A percentile compares a stretch with the other conserved stretches of the same genome.
Evolutionary conservation across 23 tunicate species (phyloP).

Genomic region (Trididemnum clinides): DNA sequence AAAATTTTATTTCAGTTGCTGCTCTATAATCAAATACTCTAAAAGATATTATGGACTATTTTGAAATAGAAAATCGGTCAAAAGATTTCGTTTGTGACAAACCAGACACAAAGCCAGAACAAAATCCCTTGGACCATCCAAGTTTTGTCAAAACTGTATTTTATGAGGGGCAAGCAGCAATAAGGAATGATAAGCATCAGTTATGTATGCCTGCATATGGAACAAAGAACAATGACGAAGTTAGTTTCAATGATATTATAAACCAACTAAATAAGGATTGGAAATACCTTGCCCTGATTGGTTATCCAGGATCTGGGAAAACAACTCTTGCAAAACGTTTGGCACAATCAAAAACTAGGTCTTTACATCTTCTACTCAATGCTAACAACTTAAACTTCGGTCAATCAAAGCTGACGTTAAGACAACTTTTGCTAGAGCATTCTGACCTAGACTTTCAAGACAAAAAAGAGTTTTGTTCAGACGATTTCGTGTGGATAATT

Average conservation of each 20-base stretch:
- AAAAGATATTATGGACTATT: too few relatives aligned
- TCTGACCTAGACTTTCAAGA: not conserved
- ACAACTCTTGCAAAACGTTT: slow-evolving; percentile 23
- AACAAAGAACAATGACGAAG: not conserved
- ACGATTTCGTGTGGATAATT: slow-evolving; percentile 20
- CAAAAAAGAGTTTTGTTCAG: not conserved
- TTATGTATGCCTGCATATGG: not conserved
- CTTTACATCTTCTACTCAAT: not conserved
- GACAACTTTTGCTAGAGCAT: not conserved
- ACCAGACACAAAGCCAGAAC: too few relatives aligned
- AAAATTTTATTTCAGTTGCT: too few relatives aligned
- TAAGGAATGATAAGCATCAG: not conserved
- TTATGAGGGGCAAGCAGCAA: slow-evolving; percentile 1
- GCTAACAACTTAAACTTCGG: slow-evolving; percentile 19
- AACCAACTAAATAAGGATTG: not conserved
- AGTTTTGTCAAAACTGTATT: not conserved
- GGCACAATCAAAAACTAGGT: not conserved
- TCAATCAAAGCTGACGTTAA: not conserved
- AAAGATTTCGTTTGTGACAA: too few relatives aligned
- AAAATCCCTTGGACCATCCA: slow-evolving; percentile 30
- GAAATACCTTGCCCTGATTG: slow-evolving; percentile 10
- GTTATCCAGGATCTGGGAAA: slow-evolving; percentile 43
- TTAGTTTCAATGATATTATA: not conserved
- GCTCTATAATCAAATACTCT: too few relatives aligned
- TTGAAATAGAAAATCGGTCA: too few relatives aligned